phyloP scores from a whole-genome alignment of 2,888 invertebrate genomes.

The Digitonthophagus gazella region DNA sequence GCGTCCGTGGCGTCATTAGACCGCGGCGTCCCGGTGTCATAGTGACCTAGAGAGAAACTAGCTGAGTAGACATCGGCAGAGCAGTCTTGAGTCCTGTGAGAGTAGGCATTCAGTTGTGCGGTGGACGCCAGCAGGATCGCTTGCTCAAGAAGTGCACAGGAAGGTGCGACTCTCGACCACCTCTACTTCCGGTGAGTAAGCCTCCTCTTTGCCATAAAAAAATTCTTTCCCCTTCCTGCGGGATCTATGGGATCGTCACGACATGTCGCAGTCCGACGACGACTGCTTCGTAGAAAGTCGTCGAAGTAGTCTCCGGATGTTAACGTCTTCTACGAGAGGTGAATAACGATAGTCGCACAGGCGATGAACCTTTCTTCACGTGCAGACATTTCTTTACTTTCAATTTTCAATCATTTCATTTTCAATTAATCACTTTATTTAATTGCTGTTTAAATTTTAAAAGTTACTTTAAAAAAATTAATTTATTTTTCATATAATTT shows the following conservation, averaged over 20 bases:
- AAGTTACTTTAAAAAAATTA: not conserved
- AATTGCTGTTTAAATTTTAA: not conserved
- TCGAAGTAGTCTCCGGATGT: not conserved
- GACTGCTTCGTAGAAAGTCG: not conserved
- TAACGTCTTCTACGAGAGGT: conserved; percentile 1
- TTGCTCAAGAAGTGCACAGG: conserved; percentile 9
- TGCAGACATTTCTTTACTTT: not conserved
- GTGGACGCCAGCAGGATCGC: conserved; percentile 10
- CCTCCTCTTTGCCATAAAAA: not conserved
- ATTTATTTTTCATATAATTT: not conserved
- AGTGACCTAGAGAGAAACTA: conserved; percentile 17
- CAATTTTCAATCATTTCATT: not conserved
- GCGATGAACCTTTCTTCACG: conserved; percentile 2
- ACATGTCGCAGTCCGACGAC: too few relatives aligned
- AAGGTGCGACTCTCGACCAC: conserved; percentile 4
- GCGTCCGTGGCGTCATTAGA: not conserved
- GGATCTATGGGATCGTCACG: not conserved
- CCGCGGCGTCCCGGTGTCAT: not conserved
- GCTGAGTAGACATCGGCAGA: conserved; percentile 9
- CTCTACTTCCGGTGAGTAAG: conserved; percentile 12
- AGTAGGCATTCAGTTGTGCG: conserved; percentile 15
- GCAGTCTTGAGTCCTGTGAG: conserved; percentile 7
- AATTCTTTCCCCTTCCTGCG: conserved; percentile 2
- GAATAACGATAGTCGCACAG: conserved; percentile 7
- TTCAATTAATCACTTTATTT: not conserved